Base-by-base conservation (phyloP, 1,140 invertebrate genomes). In the Drosophila albomicans region DNA sequence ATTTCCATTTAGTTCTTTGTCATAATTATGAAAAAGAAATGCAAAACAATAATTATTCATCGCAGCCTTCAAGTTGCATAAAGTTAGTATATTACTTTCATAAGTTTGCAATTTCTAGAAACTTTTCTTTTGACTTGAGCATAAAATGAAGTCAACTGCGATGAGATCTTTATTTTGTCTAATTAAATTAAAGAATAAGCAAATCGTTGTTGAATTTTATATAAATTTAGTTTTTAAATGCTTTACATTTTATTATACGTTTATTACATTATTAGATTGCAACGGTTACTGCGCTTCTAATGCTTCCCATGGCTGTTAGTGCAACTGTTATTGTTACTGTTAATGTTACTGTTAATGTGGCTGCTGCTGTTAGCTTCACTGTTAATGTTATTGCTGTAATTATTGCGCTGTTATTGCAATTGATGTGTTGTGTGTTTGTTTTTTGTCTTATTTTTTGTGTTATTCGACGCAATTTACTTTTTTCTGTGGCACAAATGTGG, bases 391-490 rank as follows among this genome's bases (percentile, higher is more conserved):
- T 28, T 6, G n/a, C 5, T 11, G 32, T 52, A 54, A 65, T 52
- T 43, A 20, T 52, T 15, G 13, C 38, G 11, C 49, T 43, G 35
- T 45, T 45, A 45, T 8, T 32, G 41, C 41, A 66, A 46, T 41
- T 46, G 8, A 61, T 46, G 58, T 46, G 43, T 32, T 30, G n/a
- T 66, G 45, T n/a, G 25, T 35, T 16, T 64, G 25, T 30, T 35
- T 7, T 52, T 7, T 38, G 35, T 32, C 1, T 32, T 32, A 8
- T 32, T 32, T 8, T 1, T 32, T 8, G 2, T 56, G 20, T 35
- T 16, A 25, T 58, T 61, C 30, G 28, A 63, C 59, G 46, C 46
- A 63, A 49, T 63, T 35, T 51, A 43, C 8, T 41, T 67, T 10
- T 58, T 35, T 28, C 8, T 3, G 51, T 30, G 51, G 5, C 51